Percentiles rank a stretch among this genome's conserved stretches.
Evolutionary conservation across 1,140 invertebrate species (phyloP).

Genomic region (Maniola jurtina): DNA sequence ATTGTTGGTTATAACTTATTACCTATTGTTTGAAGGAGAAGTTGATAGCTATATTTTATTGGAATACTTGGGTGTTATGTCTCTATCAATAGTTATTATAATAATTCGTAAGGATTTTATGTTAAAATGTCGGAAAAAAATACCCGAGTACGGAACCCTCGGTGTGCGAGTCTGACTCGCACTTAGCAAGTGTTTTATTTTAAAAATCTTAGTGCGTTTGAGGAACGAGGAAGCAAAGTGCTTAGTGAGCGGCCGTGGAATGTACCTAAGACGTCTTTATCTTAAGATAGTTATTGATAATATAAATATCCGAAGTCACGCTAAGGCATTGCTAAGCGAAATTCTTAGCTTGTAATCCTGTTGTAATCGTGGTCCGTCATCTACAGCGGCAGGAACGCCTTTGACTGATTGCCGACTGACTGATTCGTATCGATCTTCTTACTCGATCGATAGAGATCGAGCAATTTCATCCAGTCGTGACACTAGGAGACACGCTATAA

Average conservation of each 20-base stretch:
- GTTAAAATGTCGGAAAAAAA: too few relatives aligned
- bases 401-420: conserved; percentile 1
- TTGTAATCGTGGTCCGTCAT: background rate
- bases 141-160: too few relatives aligned
- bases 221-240: too few relatives aligned
- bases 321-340: too few relatives aligned
- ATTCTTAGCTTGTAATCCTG: background rate
- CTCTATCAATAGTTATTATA: background rate
- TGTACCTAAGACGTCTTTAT: too few relatives aligned
- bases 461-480: conserved; percentile 1
- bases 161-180: too few relatives aligned
- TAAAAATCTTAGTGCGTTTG: too few relatives aligned
- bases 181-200: too few relatives aligned
- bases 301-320: too few relatives aligned
- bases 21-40: background rate
- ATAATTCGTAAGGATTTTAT: too few relatives aligned
- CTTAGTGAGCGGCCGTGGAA: too few relatives aligned
- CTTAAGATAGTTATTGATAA: too few relatives aligned
- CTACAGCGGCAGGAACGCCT: background rate
- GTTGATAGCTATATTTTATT: background rate
- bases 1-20: background rate
- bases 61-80: background rate
- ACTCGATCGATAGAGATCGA: background rate
- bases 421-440: background rate
- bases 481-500: background rate